Evolutionary conservation across 1,140 invertebrate species (phyloP).

Genomic region (Aporrectodea caliginosa): DNA sequence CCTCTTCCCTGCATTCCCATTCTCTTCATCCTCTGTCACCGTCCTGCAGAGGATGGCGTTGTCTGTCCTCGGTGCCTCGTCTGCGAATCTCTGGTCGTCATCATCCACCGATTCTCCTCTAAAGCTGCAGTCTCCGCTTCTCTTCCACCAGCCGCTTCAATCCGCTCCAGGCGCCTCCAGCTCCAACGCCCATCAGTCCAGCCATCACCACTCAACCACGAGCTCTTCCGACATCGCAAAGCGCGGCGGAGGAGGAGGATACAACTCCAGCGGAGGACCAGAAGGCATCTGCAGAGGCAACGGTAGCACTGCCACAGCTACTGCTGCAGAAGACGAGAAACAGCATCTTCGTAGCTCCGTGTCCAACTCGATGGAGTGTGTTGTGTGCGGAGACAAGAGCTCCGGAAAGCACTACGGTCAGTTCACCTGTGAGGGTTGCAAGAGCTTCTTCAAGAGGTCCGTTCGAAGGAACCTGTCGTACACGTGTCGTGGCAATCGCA

Average conservation of each 20-base stretch:
- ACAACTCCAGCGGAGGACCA: background rate
- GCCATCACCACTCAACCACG: background rate
- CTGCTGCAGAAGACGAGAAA: background rate
- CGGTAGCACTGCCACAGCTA: background rate
- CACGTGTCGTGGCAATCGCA: conserved; percentile 83
- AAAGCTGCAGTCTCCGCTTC: background rate
- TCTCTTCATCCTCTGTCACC: too few relatives aligned
- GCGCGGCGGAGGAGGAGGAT: background rate
- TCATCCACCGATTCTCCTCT: background rate
- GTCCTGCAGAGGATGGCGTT: background rate
- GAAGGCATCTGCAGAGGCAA: too few relatives aligned
- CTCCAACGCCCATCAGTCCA: background rate
- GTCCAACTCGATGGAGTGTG: conserved; percentile 73
- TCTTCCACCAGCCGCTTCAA: background rate
- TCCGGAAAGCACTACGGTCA: conserved; percentile 99
- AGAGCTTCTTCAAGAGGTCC: conserved; percentile 82
- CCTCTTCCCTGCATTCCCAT: too few relatives aligned
- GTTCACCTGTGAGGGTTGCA: conserved; percentile 95
- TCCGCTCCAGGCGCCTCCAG: background rate
- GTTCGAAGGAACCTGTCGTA: conserved; percentile 94
- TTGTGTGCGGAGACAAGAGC: conserved; percentile 98
- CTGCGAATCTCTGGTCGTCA: background rate
- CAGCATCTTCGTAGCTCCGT: background rate
- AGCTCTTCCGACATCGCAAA: background rate
- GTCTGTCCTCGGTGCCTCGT: background rate